phyloP scores from a whole-genome alignment of 2,113 vertebrate genomes.

The Oophaga pumilio region DNA sequence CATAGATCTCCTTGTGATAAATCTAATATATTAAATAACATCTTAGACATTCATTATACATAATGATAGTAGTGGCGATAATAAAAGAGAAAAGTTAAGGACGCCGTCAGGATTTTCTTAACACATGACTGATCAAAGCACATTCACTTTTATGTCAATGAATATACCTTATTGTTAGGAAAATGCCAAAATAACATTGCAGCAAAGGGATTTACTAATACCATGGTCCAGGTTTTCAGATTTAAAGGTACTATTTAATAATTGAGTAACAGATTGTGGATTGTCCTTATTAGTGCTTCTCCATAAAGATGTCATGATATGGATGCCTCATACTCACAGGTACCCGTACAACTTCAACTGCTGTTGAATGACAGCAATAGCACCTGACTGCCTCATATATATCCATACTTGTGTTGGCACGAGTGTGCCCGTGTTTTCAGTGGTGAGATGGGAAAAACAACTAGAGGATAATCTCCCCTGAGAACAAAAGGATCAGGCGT shows the following conservation, averaged over 20 bases:
- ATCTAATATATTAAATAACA: not conserved
- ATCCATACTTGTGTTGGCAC: no score
- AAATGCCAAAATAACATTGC: not conserved
- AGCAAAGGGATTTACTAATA: not conserved
- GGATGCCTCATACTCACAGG: no score
- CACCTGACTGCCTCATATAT: no score
- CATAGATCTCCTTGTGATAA: not conserved
- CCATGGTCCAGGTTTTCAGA: not conserved
- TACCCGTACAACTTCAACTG: no score
- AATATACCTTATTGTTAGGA: not conserved
- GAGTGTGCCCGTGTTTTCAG: no score
- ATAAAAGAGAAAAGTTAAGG: slow-evolving; percentile 8
- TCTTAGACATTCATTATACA: not conserved
- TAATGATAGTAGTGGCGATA: not conserved
- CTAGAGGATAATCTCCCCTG: no score
- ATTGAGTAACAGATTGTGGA: not conserved
- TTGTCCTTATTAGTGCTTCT: not conserved
- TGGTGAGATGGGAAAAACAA: no score
- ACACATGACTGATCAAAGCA: not conserved
- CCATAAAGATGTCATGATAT: not conserved
- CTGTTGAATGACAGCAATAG: no score
- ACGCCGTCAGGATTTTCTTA: not conserved
- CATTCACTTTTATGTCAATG: not conserved
- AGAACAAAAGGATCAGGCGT: no score
- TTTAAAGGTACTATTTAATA: not conserved